phyloP scores from a whole-genome alignment of 1,140 invertebrate species.

The Halictus rubicundus region DNA sequence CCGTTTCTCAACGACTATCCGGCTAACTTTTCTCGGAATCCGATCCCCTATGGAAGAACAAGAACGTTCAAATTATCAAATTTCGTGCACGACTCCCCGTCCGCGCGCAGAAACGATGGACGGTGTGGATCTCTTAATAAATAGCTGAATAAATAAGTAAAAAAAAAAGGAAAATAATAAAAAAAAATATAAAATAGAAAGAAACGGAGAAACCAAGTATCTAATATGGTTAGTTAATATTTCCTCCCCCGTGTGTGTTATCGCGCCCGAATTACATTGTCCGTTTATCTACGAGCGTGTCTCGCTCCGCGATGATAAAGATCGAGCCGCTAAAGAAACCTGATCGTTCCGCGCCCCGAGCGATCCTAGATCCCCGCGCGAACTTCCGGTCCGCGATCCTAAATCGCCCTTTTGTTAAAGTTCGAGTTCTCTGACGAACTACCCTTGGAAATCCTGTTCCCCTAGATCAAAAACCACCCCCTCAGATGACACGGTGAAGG shows the following conservation, averaged over 20 bases:
- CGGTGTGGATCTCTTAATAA: neutral
- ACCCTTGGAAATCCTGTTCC: neutral
- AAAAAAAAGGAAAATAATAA: too few species aligned
- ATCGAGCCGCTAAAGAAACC: neutral
- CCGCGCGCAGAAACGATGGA: neutral
- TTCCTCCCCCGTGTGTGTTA: slow-evolving; percentile 62
- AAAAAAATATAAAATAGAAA: too few species aligned
- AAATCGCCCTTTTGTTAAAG: too few species aligned
- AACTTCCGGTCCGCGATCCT: neutral
- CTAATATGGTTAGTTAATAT: slow-evolving; percentile 51
- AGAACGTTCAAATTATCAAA: too few species aligned
- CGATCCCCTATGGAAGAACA: too few species aligned
- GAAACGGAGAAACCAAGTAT: slow-evolving; percentile 1
- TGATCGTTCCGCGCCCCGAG: neutral
- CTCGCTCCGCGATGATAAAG: neutral
- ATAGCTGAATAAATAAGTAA: slow-evolving; percentile 4
- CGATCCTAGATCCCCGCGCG: slow-evolving; percentile 14
- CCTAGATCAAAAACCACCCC: neutral
- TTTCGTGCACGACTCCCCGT: too few species aligned
- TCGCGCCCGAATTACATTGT: slow-evolving; percentile 55
- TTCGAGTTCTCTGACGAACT: too few species aligned
- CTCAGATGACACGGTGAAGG: slow-evolving; percentile 72
- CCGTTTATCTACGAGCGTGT: slow-evolving; percentile 25
- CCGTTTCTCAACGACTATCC: too few species aligned
- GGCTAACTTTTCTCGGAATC: too few species aligned